A percentile compares a stretch with the other conserved stretches of the same genome.
These are phyloP conservation scores for Halcyon badia DNA, from an alignment of 2,797 vertebrate genomes.

Conservation along the genomic window DNA sequence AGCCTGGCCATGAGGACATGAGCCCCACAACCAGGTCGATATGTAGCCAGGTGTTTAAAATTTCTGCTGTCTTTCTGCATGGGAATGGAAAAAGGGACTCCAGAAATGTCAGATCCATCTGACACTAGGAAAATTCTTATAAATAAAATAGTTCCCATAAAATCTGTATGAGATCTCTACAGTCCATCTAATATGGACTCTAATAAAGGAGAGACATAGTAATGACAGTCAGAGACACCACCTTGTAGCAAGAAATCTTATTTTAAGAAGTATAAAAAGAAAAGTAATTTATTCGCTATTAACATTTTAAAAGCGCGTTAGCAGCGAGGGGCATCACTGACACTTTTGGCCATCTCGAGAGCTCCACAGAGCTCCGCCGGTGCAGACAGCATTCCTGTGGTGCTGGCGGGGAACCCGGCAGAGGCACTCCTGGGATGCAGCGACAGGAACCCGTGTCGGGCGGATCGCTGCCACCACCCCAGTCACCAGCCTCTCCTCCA, in stretches of 20 bases:
- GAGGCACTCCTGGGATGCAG: accelerated
- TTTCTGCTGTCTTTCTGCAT: not conserved
- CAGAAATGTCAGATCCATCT: slow-evolving; percentile 73
- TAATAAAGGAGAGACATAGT: slow-evolving; percentile 50
- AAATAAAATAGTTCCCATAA: slow-evolving; percentile 81
- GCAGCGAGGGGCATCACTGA: not conserved
- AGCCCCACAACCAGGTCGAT: accelerated
- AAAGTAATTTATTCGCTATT: slow-evolving; percentile 67
- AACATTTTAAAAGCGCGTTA: slow-evolving; percentile 51
- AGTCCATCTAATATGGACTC: slow-evolving; percentile 67
- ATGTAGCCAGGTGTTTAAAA: not conserved
- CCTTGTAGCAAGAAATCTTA: slow-evolving; percentile 54
- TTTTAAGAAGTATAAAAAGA: slow-evolving; percentile 67
- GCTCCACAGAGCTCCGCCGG: not conserved
- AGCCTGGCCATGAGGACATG: not conserved
- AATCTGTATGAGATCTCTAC: slow-evolving; percentile 75
- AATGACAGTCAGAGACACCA: slow-evolving; percentile 38
- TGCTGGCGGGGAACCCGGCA: not conserved
- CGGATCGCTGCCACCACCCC: accelerated
- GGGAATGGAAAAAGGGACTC: slow-evolving; percentile 9
- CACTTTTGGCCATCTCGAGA: not conserved
- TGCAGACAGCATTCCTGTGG: accelerated
- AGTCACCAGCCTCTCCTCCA: not conserved
- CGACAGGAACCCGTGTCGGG: not conserved
- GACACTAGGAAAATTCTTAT: slow-evolving; percentile 81